phyloP scores from a whole-genome alignment of 2,113 vertebrate genomes.

The Dinomys branickii region DNA sequence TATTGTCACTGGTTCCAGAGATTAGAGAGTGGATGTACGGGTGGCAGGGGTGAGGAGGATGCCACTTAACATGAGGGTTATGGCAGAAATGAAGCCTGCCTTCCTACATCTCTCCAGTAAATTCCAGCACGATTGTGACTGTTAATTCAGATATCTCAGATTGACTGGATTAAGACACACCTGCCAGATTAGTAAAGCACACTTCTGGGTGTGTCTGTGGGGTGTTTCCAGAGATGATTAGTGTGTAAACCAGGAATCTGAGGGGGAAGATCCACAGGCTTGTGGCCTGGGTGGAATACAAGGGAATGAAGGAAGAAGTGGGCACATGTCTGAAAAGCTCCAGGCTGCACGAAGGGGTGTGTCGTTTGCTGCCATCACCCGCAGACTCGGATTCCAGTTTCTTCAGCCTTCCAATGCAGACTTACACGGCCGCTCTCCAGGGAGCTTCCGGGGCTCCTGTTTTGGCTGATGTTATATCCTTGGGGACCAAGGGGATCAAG shows the following conservation, averaged over 20 bases:
- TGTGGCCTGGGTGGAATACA: background rate
- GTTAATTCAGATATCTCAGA: background rate
- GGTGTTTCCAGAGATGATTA: background rate
- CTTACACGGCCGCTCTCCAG: background rate
- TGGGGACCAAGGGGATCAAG: background rate
- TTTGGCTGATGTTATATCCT: background rate
- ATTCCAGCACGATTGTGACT: background rate
- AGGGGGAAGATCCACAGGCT: background rate
- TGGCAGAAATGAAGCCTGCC: background rate
- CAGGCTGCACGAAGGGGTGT: background rate
- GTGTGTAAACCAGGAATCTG: background rate
- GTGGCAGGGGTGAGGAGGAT: fast-evolving
- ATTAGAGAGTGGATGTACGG: too few species aligned
- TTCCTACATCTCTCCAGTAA: background rate
- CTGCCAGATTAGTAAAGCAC: background rate
- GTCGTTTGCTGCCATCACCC: background rate
- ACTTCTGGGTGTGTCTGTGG: background rate
- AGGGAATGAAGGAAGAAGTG: background rate
- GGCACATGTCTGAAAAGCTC: background rate
- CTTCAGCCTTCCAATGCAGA: background rate
- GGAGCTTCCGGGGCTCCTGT: background rate
- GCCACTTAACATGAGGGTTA: background rate
- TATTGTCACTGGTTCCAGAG: background rate
- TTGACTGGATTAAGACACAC: background rate
- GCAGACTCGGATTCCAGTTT: background rate